Percentiles rank a stretch among this genome's conserved stretches.
Evolutionary conservation across 2,888 invertebrate genomes (phyloP).

Genomic region (Oithona nana): DNA sequence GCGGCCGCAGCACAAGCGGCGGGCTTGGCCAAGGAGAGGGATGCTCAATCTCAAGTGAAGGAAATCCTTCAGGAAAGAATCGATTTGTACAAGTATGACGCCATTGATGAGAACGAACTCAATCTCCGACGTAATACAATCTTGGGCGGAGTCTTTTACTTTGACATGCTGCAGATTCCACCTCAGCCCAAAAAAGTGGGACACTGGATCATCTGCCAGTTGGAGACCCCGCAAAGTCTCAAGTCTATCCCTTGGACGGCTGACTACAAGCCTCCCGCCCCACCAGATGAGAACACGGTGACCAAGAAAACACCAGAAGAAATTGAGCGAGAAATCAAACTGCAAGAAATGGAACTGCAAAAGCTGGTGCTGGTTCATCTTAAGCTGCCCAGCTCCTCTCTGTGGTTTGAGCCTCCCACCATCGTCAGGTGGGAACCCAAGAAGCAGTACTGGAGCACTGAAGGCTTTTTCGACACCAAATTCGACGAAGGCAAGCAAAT

Average conservation of each 20-base stretch:
- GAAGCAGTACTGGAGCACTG: constrained; percentile 42
- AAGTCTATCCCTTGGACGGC: constrained; percentile 22
- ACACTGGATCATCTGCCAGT: constrained; percentile 18
- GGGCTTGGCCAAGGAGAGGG: neutral
- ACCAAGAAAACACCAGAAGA: constrained; percentile 22
- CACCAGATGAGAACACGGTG: constrained; percentile 20
- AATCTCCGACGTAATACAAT: constrained; percentile 43
- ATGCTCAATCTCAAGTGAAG: constrained; percentile 3
- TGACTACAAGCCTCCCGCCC: constrained; percentile 23
- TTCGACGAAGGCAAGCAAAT: constrained; percentile 56
- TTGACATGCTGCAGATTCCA: constrained; percentile 53
- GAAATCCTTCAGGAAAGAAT: constrained; percentile 15
- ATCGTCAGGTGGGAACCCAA: constrained; percentile 45
- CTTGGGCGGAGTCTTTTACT: constrained; percentile 51
- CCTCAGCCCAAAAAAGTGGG: constrained; percentile 40
- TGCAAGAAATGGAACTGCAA: constrained; percentile 47
- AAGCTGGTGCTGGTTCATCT: constrained; percentile 48
- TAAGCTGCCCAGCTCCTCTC: constrained; percentile 44
- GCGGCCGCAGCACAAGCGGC: neutral
- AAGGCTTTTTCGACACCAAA: constrained; percentile 54
- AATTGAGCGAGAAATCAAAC: constrained; percentile 22
- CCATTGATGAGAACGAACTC: constrained; percentile 10
- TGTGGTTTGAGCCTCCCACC: constrained; percentile 60
- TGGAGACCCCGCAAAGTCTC: constrained; percentile 17
- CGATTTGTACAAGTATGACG: constrained; percentile 12